These are phyloP conservation scores for Chelonia mydas DNA, from an alignment of 2,797 vertebrate genomes.

Conservation along the genomic window DNA sequence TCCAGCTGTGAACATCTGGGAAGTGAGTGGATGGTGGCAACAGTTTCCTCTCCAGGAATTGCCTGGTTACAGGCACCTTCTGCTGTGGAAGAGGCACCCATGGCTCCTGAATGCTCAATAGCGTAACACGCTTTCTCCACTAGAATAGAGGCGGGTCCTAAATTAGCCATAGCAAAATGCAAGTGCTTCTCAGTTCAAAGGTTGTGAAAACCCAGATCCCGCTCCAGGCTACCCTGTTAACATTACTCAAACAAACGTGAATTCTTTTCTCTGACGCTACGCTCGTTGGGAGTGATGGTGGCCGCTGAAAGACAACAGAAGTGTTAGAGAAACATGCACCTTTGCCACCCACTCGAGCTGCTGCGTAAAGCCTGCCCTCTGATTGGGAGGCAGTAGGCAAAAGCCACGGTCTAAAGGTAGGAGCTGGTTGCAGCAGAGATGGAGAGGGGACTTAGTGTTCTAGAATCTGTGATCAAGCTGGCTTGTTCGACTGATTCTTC, in stretches of 20 bases:
- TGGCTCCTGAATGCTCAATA: neutral
- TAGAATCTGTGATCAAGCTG: neutral
- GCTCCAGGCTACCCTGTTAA: neutral
- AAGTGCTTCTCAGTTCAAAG: neutral
- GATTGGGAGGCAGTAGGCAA: no score
- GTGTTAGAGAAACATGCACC: neutral
- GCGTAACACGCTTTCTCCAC: neutral
- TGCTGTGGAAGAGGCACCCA: neutral
- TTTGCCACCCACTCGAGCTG: neutral
- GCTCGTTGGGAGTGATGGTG: neutral
- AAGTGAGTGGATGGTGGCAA: neutral
- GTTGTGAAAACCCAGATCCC: neutral
- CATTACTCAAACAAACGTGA: neutral
- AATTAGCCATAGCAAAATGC: neutral
- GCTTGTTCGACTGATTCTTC: neutral
- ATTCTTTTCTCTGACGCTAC: neutral
- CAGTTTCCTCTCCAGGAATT: neutral
- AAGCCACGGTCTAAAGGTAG: neutral
- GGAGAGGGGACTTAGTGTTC: neutral
- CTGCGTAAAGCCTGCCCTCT: neutral
- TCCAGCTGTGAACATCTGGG: rapidly evolving
- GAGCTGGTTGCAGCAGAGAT: neutral
- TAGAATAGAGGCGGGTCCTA: neutral
- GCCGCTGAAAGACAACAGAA: neutral
- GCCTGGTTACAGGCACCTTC: neutral